Percentiles rank a stretch among this genome's conserved stretches.
Conservation (phyloP, 2,888 invertebrate species). For the Heliconius erato region DNA sequence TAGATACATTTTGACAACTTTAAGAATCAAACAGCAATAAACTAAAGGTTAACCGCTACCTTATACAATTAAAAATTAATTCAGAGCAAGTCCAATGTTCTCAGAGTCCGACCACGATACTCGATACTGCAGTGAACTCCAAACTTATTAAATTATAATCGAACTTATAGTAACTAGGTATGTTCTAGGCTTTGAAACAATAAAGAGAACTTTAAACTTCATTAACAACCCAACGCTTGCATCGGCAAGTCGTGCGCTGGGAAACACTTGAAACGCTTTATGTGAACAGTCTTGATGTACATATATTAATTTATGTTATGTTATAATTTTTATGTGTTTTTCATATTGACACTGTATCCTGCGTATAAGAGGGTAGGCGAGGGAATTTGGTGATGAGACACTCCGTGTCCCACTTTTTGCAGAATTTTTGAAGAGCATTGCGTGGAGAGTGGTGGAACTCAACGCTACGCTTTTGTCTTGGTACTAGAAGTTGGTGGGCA, state of each 20-base stretch:
- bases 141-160: conserved; percentile 47
- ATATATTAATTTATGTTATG: conserved; percentile 4
- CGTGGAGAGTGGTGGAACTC: too few relatives aligned
- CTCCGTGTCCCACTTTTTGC: too few relatives aligned
- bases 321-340: neutral
- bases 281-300: conserved; percentile 12
- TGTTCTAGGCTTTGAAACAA: conserved; percentile 51
- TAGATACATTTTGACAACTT: neutral
- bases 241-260: conserved; percentile 70
- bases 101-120: conserved; percentile 43
- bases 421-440: too few relatives aligned
- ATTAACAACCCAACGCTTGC: conserved; percentile 79
- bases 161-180: conserved; percentile 23
- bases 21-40: too few relatives aligned
- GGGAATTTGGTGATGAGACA: too few relatives aligned
- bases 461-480: too few relatives aligned
- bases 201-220: conserved; percentile 71
- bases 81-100: conserved; percentile 10
- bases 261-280: conserved; percentile 61
- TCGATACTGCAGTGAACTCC: conserved; percentile 51
- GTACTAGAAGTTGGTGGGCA: too few relatives aligned
- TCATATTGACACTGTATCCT: too few relatives aligned
- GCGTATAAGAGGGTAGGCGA: too few relatives aligned
- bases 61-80: conserved; percentile 12
- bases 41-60: neutral